Conservation (phyloP, 1,140 invertebrate species). For the Calephelis nemesis region DNA sequence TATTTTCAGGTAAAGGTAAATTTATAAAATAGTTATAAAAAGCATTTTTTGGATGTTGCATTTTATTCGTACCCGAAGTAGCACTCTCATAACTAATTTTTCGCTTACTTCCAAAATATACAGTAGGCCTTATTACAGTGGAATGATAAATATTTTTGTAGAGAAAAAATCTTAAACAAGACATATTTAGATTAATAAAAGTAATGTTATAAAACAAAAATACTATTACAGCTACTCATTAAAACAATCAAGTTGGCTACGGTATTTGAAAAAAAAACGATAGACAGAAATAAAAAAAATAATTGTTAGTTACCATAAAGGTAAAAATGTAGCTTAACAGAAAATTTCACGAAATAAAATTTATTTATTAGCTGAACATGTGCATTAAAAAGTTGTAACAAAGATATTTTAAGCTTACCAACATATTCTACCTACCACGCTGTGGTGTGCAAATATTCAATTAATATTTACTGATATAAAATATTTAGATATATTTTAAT, state of each 20-base stretch:
- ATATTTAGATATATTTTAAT: no score
- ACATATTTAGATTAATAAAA: neutral
- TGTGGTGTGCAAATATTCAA: no score
- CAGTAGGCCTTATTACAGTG: no score
- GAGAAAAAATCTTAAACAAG: neutral
- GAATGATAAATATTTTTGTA: neutral
- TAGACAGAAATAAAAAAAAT: no score
- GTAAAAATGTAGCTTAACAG: neutral
- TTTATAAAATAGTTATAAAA: constrained; percentile 83
- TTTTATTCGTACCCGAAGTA: constrained; percentile 37
- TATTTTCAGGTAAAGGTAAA: constrained; percentile 83
- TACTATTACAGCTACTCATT: neutral
- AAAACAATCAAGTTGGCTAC: constrained; percentile 3
- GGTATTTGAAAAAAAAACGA: neutral
- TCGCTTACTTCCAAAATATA: neutral
- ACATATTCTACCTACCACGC: no score
- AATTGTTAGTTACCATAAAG: neutral
- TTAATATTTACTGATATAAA: no score
- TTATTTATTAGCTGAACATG: no score
- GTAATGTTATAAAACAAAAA: neutral
- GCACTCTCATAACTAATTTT: constrained; percentile 34
- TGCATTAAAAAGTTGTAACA: no score
- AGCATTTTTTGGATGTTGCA: constrained; percentile 41
- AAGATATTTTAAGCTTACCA: no score
- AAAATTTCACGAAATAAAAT: no score